A percentile compares a stretch with the other conserved stretches of the same genome.
These are phyloP conservation scores for Lagria hirta DNA, from an alignment of 2,888 invertebrate species.

Conservation along the genomic window DNA sequence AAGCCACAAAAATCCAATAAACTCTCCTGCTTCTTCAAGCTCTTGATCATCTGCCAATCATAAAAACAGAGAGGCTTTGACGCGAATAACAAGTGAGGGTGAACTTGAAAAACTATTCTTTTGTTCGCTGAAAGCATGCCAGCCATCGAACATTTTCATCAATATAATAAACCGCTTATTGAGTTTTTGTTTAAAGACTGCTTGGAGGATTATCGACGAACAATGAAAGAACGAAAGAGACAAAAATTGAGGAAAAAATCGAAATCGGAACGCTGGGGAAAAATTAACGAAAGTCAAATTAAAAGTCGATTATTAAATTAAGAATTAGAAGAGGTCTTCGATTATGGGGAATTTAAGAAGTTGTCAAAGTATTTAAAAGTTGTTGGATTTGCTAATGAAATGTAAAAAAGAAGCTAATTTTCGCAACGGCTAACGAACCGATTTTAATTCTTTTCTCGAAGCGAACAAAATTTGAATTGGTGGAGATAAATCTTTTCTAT, in stretches of 20 bases:
- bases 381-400: constrained; percentile 42
- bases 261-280: constrained; percentile 14
- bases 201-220: constrained; percentile 34
- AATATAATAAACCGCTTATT: constrained; percentile 49
- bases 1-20: constrained; percentile 24
- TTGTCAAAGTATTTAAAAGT: constrained; percentile 36
- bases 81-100: constrained; percentile 42
- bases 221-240: constrained; percentile 14
- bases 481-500: constrained; percentile 10
- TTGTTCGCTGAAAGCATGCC: constrained; percentile 38
- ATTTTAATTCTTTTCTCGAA: constrained; percentile 31
- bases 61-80: constrained; percentile 42
- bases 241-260: constrained; percentile 13
- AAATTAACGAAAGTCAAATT: constrained; percentile 16
- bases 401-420: constrained; percentile 41
- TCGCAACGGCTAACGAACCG: constrained; percentile 40
- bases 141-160: constrained; percentile 34
- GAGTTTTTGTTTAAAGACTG: constrained; percentile 44
- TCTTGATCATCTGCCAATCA: constrained; percentile 48
- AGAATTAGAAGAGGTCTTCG: constrained; percentile 15
- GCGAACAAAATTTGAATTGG: constrained; percentile 21
- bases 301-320: constrained; percentile 23
- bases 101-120: constrained; percentile 30
- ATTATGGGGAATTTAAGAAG: constrained; percentile 33
- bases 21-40: constrained; percentile 13